Conservation (phyloP, 1,140 invertebrate species). For the Drosophila subpulchrella region DNA sequence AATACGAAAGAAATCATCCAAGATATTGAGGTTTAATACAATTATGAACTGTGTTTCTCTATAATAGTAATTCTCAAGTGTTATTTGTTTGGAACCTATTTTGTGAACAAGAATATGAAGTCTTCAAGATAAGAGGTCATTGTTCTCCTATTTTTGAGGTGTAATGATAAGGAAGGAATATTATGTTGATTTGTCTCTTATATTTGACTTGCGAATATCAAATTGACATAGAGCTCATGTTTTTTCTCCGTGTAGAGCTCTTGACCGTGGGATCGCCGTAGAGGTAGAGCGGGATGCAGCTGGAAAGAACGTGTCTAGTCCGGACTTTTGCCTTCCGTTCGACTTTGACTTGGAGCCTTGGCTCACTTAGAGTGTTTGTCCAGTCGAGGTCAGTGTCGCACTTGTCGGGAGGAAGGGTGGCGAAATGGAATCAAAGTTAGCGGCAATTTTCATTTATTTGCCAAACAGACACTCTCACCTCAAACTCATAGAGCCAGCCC, state of each 20-base stretch:
- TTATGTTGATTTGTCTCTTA: too few species aligned
- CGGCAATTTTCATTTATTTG: conserved; percentile 70
- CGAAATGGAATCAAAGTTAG: conserved; percentile 38
- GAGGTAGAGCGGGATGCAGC: conserved; percentile 1
- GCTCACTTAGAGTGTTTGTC: conserved; percentile 56
- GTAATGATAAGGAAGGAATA: too few species aligned
- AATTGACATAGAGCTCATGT: background rate
- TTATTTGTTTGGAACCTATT: too few species aligned
- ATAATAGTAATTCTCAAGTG: too few species aligned
- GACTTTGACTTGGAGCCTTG: conserved; percentile 44
- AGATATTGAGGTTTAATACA: too few species aligned
- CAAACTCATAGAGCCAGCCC: conserved; percentile 1
- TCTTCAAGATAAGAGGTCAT: too few species aligned
- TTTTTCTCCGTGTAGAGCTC: conserved; percentile 7
- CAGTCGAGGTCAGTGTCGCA: conserved; percentile 49
- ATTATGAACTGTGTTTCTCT: too few species aligned
- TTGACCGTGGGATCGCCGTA: conserved; percentile 31
- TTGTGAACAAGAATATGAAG: too few species aligned
- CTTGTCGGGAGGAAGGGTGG: background rate
- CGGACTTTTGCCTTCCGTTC: conserved; percentile 45
- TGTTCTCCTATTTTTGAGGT: too few species aligned
- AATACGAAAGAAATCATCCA: too few species aligned
- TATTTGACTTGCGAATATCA: background rate
- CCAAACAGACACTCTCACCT: conserved; percentile 41
- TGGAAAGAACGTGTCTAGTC: conserved; percentile 26